A percentile compares a stretch with the other conserved stretches of the same genome.
Evolutionary conservation across 2,797 vertebrate genomes (phyloP).

Genomic region (Artibeus lituratus): DNA sequence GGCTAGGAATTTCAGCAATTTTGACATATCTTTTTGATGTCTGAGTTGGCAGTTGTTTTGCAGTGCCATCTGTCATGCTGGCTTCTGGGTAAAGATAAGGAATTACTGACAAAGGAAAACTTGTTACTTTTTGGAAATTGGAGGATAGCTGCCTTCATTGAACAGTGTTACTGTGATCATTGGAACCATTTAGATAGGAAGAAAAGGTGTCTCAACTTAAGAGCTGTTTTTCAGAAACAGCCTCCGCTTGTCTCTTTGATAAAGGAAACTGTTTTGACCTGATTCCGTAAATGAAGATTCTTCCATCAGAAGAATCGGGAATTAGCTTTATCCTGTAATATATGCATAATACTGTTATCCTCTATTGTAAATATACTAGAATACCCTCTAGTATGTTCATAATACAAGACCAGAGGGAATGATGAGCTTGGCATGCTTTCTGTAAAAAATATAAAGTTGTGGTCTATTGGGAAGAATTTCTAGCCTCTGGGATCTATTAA

Average conservation of each 20-base stretch:
- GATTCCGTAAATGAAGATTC: slow-evolving; percentile 12
- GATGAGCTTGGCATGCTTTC: not conserved
- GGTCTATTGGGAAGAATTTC: not conserved
- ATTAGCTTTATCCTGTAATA: not conserved
- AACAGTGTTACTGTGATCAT: not conserved
- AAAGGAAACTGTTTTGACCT: slow-evolving; percentile 14
- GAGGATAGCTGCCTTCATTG: not conserved
- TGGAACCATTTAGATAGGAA: not conserved
- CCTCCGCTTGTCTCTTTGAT: not conserved
- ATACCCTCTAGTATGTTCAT: not conserved
- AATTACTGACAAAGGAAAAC: slow-evolving; percentile 37
- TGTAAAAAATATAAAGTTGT: slow-evolving; percentile 30
- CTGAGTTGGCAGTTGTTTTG: slow-evolving; percentile 41
- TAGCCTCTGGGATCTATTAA: not conserved
- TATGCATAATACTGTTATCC: not conserved
- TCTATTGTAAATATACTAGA: too few species aligned
- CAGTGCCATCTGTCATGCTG: not conserved
- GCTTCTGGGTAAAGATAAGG: slow-evolving; percentile 26
- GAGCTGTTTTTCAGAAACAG: not conserved
- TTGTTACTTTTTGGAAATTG: not conserved
- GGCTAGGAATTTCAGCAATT: not conserved
- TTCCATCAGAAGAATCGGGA: not conserved
- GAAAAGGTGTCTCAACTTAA: slow-evolving; percentile 29
- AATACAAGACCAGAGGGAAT: not conserved
- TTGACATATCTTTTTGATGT: not conserved